Percentiles rank a stretch among this genome's conserved stretches.
These are phyloP conservation scores for Microvelia longipes DNA, from an alignment of 1,140 invertebrate genomes.

Conservation along the genomic window DNA sequence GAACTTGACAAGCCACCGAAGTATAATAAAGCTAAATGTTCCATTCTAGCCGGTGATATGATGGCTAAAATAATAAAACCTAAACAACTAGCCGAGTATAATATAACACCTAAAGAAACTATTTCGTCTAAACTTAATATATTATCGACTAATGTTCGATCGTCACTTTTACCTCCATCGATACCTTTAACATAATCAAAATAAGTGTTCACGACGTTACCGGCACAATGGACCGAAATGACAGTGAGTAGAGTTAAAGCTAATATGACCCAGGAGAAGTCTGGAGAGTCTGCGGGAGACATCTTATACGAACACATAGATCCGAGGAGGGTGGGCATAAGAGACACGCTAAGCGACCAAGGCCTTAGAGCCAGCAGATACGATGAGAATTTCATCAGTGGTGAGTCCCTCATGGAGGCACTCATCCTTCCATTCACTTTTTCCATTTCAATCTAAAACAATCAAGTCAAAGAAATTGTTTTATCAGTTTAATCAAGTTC, in stretches of 20 bases:
- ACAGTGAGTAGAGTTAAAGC: conserved; percentile 69
- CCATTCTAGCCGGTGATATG: conserved; percentile 78
- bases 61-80: conserved; percentile 66
- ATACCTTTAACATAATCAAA: conserved; percentile 88
- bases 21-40: conserved; percentile 82
- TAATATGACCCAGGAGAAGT: conserved; percentile 63
- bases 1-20: conserved; percentile 93
- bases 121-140: conserved; percentile 73
- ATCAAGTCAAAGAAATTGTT: background rate
- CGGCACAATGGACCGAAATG: conserved; percentile 81
- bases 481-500: background rate
- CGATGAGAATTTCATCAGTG: conserved; percentile 42
- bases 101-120: conserved; percentile 57
- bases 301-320: conserved; percentile 71
- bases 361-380: conserved; percentile 74
- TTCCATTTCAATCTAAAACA: too few species aligned
- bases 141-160: conserved; percentile 81
- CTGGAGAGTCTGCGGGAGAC: conserved; percentile 35
- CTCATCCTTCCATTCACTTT: too few species aligned
- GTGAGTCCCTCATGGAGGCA: background rate
- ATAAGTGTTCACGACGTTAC: conserved; percentile 94
- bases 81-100: conserved; percentile 75
- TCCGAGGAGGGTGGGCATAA: conserved; percentile 76
- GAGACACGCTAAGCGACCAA: conserved; percentile 81
- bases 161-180: conserved; percentile 79